Percentiles rank a stretch among this genome's conserved stretches.
These are phyloP conservation scores for Acanthoscelides obtectus DNA, from an alignment of 2,888 invertebrate species.

Conservation along the genomic window DNA sequence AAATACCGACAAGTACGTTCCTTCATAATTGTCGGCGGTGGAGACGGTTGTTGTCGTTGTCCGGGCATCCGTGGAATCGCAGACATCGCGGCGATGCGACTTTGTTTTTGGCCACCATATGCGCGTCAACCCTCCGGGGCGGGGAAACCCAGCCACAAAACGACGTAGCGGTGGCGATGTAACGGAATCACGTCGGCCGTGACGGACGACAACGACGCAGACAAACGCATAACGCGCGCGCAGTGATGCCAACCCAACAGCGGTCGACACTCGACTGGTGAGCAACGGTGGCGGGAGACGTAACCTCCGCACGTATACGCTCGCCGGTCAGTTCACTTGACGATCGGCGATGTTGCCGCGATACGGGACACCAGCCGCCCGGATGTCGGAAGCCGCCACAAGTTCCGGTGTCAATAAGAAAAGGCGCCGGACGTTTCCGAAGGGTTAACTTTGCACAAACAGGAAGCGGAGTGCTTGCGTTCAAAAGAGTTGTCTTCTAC, in stretches of 20 bases:
- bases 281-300: constrained; percentile 12
- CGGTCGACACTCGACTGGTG: constrained; percentile 40
- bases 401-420: not conserved
- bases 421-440: too few species aligned
- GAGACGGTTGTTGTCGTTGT: not conserved
- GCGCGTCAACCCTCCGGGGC: constrained; percentile 6
- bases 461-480: not conserved
- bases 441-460: not conserved
- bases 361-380: not conserved
- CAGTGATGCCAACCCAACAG: constrained; percentile 7
- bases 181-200: not conserved
- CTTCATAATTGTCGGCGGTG: not conserved
- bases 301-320: constrained; percentile 31
- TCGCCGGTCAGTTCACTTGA: constrained; percentile 38
- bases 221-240: constrained; percentile 5
- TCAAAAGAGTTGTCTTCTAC: not conserved
- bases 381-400: not conserved
- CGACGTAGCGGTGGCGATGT: not conserved
- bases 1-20: constrained; percentile 20
- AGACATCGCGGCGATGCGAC: constrained; percentile 12
- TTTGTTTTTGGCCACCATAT: constrained; percentile 10
- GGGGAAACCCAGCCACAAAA: not conserved
- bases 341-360: constrained; percentile 3
- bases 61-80: constrained; percentile 3
- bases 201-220: not conserved